Percentiles rank a stretch among this genome's conserved stretches.
These are phyloP conservation scores for Prunella strophiata DNA, from an alignment of 2,797 vertebrate genomes.

Conservation along the genomic window DNA sequence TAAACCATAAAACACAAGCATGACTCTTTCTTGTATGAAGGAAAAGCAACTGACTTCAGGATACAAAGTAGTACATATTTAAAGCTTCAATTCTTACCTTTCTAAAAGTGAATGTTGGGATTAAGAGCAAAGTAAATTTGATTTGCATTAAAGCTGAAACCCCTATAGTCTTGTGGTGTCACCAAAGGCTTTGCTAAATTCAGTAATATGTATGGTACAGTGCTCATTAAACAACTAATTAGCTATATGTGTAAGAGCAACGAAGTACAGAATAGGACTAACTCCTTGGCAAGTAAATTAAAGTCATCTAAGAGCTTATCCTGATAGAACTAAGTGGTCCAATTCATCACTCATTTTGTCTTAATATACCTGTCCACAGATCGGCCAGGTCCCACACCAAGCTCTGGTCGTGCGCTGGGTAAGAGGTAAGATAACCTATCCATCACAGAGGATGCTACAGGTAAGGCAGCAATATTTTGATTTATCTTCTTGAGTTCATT, in stretches of 20 bases:
- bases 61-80: neutral
- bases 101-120: neutral
- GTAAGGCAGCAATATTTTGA: slow-evolving; percentile 98
- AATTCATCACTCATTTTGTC: neutral
- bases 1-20: neutral
- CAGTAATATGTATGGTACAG: neutral
- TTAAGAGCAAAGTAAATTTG: neutral
- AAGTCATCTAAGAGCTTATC: neutral
- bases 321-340: neutral
- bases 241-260: neutral
- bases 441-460: slow-evolving; percentile 98
- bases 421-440: slow-evolving; percentile 99
- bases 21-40: neutral
- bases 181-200: neutral
- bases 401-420: slow-evolving; percentile 93
- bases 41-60: neutral
- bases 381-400: slow-evolving; percentile 95
- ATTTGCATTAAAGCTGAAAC: neutral
- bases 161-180: neutral
- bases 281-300: neutral
- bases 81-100: neutral
- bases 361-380: slow-evolving; percentile 92
- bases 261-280: neutral
- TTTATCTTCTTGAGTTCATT: slow-evolving; percentile 99
- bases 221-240: neutral